Evolutionary conservation across 2,113 vertebrate species (phyloP), one percentile per base, ranked within the genome.

Genomic region (Acanthisitta chloris): DNA sequence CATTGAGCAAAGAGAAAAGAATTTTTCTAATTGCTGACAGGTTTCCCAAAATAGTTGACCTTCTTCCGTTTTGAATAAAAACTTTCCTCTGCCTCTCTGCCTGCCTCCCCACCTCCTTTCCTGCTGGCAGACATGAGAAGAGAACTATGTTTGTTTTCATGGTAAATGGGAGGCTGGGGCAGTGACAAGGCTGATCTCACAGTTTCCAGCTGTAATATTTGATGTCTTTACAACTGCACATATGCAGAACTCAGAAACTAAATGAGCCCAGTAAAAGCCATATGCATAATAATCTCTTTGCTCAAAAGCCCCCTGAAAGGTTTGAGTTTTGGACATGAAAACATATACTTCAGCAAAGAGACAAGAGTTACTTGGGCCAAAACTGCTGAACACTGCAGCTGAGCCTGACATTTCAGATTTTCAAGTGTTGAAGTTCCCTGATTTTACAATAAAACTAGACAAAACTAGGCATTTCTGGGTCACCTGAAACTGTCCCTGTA

Each of bases 171-270:
- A 95, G 90, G 73, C 86, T 6, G 0, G 59, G 70, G 91, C 85
- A 91, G 80, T 4, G 15, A 94, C 73, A 88, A 86, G 76, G 51
- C 76, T 95, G 88, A 97, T 95, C 92, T 96, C 92, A 94, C 46
- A 90, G 45, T 96, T 97, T 94, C 94, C 91, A 96, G 92, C 92
- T 96, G 93, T 92, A 97, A 93, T 69, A 94, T 88, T 91, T 95
- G 82, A 96, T 89, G 93, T 87, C 93, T 90, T 94, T 94, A 94
- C 92, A 95, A 81, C 61, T 91, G 74, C 95, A 94, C 77, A 95
- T 94, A 94, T 85, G 81, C 74, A 87, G 67, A 92, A 89, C 31
- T 73, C 81, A 62, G 73, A 92, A 90, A 92, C 46, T 82, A 69
- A 91, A 70, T 21, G 76, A 73, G 51, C 59, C 59, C 74, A 76